These are phyloP conservation scores for Liasis olivaceus DNA, from an alignment of 2,797 vertebrate species.

Conservation along the genomic window DNA sequence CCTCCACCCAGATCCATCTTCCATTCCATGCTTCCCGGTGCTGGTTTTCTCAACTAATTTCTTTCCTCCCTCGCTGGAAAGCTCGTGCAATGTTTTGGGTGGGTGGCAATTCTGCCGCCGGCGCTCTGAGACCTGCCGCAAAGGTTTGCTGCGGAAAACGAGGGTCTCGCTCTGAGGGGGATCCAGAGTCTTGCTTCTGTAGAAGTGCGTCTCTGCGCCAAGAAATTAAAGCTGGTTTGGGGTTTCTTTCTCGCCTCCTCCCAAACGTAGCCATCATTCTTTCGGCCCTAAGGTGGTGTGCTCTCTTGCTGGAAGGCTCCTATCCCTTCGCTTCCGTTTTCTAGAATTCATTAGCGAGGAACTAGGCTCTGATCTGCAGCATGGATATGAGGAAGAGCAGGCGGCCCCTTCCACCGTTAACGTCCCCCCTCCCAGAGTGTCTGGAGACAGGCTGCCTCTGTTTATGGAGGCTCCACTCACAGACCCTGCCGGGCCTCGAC, in stretches of 20 bases:
- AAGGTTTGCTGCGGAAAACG: not conserved
- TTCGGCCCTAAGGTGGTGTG: not conserved
- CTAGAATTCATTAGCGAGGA: not conserved
- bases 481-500: too few relatives aligned
- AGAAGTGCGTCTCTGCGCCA: not conserved
- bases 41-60: not conserved
- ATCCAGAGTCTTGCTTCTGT: not conserved
- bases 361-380: too few relatives aligned
- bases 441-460: not conserved
- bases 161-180: not conserved
- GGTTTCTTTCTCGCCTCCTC: too few relatives aligned
- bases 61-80: not conserved
- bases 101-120: not conserved
- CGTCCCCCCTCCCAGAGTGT: not conserved
- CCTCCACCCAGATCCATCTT: conserved; percentile 18
- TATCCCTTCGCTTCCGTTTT: not conserved
- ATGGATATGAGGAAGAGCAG: not conserved
- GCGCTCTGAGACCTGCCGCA: not conserved
- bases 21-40: not conserved
- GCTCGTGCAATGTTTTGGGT: not conserved
- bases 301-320: not conserved
- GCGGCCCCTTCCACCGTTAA: too few relatives aligned
- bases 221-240: not conserved
- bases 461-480: too few relatives aligned
- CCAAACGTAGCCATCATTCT: not conserved